Conservation (phyloP, 2,888 invertebrate species). For the Amblyjoppa proteus region DNA sequence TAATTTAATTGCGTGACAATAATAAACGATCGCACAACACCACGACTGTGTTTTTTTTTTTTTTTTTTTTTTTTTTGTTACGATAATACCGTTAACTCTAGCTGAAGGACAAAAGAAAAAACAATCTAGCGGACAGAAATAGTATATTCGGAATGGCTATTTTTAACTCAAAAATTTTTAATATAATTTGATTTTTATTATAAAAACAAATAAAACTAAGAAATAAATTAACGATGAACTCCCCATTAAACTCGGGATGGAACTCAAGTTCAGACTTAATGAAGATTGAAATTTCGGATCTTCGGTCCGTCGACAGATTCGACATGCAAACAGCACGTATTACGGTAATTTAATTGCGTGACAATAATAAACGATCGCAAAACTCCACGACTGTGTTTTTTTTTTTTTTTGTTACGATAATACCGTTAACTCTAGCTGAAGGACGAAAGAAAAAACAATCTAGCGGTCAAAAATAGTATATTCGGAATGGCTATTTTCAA, state of each 20-base stretch:
- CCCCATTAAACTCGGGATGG: no score
- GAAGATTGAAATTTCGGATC: no score
- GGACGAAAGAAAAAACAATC: neutral
- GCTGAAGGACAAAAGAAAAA: no score
- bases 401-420: neutral
- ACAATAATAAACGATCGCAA: neutral
- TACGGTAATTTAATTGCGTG: neutral
- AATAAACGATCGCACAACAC: no score
- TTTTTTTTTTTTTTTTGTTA: neutral
- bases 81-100: no score
- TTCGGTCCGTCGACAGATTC: neutral
- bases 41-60: no score
- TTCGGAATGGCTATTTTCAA: conserved; percentile 20
- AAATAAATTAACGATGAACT: neutral
- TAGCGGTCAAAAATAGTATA: neutral
- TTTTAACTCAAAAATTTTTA: no score
- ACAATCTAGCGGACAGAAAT: no score
- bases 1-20: no score
- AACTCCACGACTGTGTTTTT: neutral
- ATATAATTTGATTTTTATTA: no score
- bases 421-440: neutral
- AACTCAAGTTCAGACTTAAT: no score
- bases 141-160: no score
- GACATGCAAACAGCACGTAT: neutral
- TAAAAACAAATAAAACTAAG: neutral